These are phyloP conservation scores for Drosophila nigritarsus DNA, from an alignment of 2,888 invertebrate genomes.

Conservation along the genomic window DNA sequence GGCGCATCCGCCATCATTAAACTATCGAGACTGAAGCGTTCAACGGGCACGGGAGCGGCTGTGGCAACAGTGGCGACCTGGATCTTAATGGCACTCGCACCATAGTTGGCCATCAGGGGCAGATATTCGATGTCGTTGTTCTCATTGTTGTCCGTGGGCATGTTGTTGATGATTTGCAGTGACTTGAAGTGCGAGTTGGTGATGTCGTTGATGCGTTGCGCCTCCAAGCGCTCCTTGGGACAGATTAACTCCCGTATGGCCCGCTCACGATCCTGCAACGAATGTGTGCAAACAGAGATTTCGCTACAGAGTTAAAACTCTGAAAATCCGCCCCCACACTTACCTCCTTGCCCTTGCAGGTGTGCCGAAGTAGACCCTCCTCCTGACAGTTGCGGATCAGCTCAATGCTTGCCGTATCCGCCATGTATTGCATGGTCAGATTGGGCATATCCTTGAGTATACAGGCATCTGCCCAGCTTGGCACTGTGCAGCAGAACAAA, in stretches of 20 bases:
- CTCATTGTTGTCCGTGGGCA: slow-evolving; percentile 84
- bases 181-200: slow-evolving; percentile 84
- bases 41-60: slow-evolving; percentile 5
- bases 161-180: slow-evolving; percentile 83
- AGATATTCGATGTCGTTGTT: slow-evolving; percentile 84
- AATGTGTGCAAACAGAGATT: background rate
- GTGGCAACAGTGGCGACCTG: slow-evolving; percentile 52
- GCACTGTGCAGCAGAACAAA: slow-evolving; percentile 86
- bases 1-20: slow-evolving; percentile 83
- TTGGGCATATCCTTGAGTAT: slow-evolving; percentile 90
- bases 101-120: slow-evolving; percentile 67
- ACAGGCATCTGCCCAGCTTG: slow-evolving; percentile 92
- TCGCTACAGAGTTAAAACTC: background rate
- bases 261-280: slow-evolving; percentile 79
- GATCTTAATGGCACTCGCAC: slow-evolving; percentile 39
- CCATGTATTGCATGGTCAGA: slow-evolving; percentile 90
- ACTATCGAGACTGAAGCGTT: slow-evolving; percentile 81
- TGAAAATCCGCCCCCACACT: slow-evolving; percentile 42
- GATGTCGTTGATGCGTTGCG: slow-evolving; percentile 83
- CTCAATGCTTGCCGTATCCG: slow-evolving; percentile 91
- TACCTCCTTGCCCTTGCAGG: slow-evolving; percentile 91
- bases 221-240: slow-evolving; percentile 82
- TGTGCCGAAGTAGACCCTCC: slow-evolving; percentile 90
- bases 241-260: slow-evolving; percentile 80
- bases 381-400: slow-evolving; percentile 91